Percentiles rank a stretch among this genome's conserved stretches.
Evolutionary conservation across 2,797 vertebrate genomes (phyloP).

Genomic region (Rhynchonycteris naso): DNA sequence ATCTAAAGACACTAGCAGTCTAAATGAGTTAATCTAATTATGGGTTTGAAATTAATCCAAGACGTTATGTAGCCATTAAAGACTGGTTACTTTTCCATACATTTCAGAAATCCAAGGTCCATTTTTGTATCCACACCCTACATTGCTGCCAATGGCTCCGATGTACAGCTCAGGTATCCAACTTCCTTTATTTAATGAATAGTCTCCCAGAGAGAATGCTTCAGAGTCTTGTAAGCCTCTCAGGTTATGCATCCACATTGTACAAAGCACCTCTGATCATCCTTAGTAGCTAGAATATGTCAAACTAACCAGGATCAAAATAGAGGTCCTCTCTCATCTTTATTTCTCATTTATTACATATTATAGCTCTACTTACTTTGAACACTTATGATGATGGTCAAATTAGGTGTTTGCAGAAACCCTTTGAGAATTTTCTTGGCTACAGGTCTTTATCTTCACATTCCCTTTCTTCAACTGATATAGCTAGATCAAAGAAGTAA

Average conservation of each 20-base stretch:
- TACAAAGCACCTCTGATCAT: background rate
- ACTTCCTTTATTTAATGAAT: background rate
- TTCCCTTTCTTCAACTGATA: slow-evolving; percentile 16
- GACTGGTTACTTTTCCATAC: background rate
- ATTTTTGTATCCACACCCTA: background rate
- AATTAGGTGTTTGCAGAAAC: background rate
- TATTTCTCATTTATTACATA: slow-evolving; percentile 5
- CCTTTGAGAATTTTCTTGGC: background rate
- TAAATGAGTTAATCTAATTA: slow-evolving; percentile 31
- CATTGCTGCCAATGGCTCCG: background rate
- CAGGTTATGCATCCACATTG: background rate
- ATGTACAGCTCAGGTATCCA: background rate
- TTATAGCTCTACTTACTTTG: background rate
- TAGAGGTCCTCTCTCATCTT: background rate
- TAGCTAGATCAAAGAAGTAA: background rate
- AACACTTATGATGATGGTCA: background rate
- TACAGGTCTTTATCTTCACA: background rate
- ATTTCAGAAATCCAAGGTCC: background rate
- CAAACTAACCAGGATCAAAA: background rate
- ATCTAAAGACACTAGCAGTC: background rate
- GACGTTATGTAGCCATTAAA: background rate
- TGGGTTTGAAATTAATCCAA: background rate
- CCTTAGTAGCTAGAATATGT: background rate
- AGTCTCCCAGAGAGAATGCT: background rate
- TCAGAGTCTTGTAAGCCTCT: background rate